A percentile compares a stretch with the other conserved stretches of the same genome.
phyloP scores from a whole-genome alignment of 2,113 vertebrate species.

The Callipepla squamata region DNA sequence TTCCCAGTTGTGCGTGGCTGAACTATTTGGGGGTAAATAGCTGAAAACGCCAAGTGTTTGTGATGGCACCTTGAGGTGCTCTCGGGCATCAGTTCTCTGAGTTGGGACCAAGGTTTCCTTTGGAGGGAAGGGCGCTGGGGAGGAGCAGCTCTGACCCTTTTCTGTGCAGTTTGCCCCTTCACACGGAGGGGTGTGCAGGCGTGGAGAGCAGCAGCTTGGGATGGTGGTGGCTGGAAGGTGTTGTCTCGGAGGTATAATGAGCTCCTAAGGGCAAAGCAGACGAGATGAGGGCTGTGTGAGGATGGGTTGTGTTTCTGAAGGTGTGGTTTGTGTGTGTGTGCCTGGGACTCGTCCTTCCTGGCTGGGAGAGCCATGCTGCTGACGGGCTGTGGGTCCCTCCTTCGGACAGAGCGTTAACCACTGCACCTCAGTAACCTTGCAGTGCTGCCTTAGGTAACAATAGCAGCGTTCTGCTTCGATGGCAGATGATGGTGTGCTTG shows the following conservation, averaged over 20 bases:
- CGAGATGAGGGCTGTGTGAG: neutral
- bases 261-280: neutral
- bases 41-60: conserved; percentile 83
- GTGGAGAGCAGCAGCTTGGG: neutral
- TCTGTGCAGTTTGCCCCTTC: conserved; percentile 38
- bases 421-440: conserved; percentile 93
- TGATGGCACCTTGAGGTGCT: conserved; percentile 81
- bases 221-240: neutral
- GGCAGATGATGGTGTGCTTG: conserved; percentile 84
- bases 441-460: conserved; percentile 92
- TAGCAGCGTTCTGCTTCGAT: conserved; percentile 85
- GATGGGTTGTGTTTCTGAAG: neutral
- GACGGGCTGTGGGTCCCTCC: conserved; percentile 32
- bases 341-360: neutral
- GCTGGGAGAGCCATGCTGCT: neutral
- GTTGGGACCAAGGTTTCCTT: conserved; percentile 79
- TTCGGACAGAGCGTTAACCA: conserved; percentile 83
- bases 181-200: neutral
- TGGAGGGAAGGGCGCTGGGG: conserved; percentile 51
- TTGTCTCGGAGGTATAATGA: neutral
- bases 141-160: neutral
- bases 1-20: conserved; percentile 79
- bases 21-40: conserved; percentile 66
- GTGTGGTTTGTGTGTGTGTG: rapidly evolving
- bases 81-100: conserved; percentile 76